Base-by-base conservation (phyloP, 2,797 vertebrate genomes). In the Gallirallus australis region DNA sequence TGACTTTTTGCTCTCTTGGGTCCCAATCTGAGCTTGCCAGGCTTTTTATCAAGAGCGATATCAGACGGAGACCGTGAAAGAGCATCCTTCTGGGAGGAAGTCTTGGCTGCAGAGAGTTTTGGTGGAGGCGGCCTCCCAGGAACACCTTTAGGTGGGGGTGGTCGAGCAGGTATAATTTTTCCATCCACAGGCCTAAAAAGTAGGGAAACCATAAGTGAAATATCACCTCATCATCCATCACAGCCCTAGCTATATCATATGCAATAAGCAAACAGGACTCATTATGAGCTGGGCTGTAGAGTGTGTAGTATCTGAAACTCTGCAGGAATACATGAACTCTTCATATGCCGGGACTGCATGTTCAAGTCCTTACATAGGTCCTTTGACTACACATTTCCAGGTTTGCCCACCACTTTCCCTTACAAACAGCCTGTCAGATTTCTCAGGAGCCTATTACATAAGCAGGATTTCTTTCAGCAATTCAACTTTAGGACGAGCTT, bases 71-170 rank as follows among this genome's bases (percentile, higher is more conserved):
- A 98, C 12, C 93, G 97, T 0, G 85, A 95, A 70, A 98, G 94
- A 89, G 88, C 95, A 90, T 98, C 96, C 77, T 97, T 97, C 50
- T 96, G 79, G 76, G 94, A 95, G 39, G 98, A 97, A 52, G 94
- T 50, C 94, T 96, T 98, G 94, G 93, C 31, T 87, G 96, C 85
- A 82, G 96, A 84, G 70, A 98, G 92, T 94, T 98, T 98, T 13
- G 99, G 99, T 17, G 98, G 98, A 70, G 99, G 99, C 68, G 99
- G 99, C 94, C 99, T 98, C 95, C 98, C 98, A 7, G 99, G 99
- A 86, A 97, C 97, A 18, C 92, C 94, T 98, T 98, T 99, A 75
- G 97, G 96, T 63, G 98, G 93, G 84, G 98, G 98, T 56, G 98
- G 98, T 33, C 98, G 98, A 88, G 97, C 96, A 35, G 98, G 98